Conservation (phyloP, 2,888 invertebrate genomes). For the Rhagonycha lutea region DNA sequence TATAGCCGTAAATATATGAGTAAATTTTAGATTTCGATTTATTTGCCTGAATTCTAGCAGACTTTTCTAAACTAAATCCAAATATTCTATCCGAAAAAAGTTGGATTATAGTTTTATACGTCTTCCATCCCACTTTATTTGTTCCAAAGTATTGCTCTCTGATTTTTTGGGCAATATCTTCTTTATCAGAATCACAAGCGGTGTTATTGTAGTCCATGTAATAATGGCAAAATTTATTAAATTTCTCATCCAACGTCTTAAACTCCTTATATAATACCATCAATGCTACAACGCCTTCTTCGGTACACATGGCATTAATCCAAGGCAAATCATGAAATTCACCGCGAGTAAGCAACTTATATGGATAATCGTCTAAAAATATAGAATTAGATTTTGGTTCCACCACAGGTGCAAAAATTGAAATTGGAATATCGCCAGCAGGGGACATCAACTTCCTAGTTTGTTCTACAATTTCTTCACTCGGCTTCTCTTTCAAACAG, state of each 20-base stretch:
- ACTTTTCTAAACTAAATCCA: conserved; percentile 58
- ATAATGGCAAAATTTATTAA: neutral
- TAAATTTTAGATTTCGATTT: conserved; percentile 61
- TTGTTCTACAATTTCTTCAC: conserved; percentile 60
- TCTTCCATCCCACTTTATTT: neutral
- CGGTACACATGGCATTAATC: conserved; percentile 68
- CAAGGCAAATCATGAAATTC: conserved; percentile 69
- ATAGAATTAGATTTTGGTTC: conserved; percentile 63
- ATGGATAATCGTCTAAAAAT: conserved; percentile 70
- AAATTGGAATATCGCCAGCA: neutral
- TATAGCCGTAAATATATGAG: conserved; percentile 51
- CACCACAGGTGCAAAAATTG: conserved; percentile 67
- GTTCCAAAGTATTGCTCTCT: neutral
- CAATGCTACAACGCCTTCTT: conserved; percentile 76
- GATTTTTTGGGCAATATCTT: neutral
- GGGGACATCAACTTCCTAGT: conserved; percentile 42
- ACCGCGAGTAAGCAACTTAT: conserved; percentile 63
- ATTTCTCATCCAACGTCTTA: no score
- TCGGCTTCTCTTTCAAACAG: conserved; percentile 55
- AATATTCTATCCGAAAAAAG: conserved; percentile 67
- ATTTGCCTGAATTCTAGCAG: conserved; percentile 61
- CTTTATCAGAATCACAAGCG: neutral
- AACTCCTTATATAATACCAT: conserved; percentile 41
- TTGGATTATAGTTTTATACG: conserved; percentile 39
- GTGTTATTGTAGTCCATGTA: neutral